These are phyloP conservation scores for Neoseiulus cucumeris DNA, from an alignment of 1,140 invertebrate genomes.

Conservation along the genomic window DNA sequence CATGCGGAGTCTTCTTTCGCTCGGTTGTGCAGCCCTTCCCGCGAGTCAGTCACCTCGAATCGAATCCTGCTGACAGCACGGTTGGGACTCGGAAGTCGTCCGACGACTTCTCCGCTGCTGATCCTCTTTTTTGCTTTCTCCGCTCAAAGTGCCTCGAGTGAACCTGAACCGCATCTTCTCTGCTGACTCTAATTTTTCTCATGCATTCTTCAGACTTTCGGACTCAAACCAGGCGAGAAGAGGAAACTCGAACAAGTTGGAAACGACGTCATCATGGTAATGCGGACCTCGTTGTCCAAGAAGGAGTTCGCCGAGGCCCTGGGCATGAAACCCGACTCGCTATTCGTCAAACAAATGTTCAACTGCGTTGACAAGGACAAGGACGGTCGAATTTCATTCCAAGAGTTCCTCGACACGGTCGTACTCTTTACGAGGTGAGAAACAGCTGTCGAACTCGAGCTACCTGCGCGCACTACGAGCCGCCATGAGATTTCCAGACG, in stretches of 20 bases:
- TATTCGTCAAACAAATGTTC: slow-evolving; percentile 98
- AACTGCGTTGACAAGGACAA: slow-evolving; percentile 91
- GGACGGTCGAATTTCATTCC: slow-evolving; percentile 86
- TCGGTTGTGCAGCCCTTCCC: no score
- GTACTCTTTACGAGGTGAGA: slow-evolving; percentile 42
- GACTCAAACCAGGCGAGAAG: slow-evolving; percentile 42
- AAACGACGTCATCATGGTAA: slow-evolving; percentile 67
- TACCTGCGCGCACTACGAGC: background rate
- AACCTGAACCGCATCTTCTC: no score
- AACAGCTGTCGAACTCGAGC: background rate
- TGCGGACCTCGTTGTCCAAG: slow-evolving; percentile 78
- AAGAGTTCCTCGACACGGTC: slow-evolving; percentile 91
- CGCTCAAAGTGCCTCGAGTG: no score
- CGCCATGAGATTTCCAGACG: background rate
- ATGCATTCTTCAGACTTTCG: slow-evolving; percentile 41
- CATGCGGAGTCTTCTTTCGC: no score
- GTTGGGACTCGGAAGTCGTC: no score
- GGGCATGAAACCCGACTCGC: slow-evolving; percentile 83
- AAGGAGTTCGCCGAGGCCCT: slow-evolving; percentile 90
- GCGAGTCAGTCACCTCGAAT: no score
- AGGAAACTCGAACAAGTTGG: slow-evolving; percentile 44
- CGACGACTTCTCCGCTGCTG: no score
- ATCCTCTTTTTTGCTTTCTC: no score
- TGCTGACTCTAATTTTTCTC: background rate
- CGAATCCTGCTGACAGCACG: no score